Conservation (phyloP, 2,113 vertebrate species). For the Macroglossus sobrinus region DNA sequence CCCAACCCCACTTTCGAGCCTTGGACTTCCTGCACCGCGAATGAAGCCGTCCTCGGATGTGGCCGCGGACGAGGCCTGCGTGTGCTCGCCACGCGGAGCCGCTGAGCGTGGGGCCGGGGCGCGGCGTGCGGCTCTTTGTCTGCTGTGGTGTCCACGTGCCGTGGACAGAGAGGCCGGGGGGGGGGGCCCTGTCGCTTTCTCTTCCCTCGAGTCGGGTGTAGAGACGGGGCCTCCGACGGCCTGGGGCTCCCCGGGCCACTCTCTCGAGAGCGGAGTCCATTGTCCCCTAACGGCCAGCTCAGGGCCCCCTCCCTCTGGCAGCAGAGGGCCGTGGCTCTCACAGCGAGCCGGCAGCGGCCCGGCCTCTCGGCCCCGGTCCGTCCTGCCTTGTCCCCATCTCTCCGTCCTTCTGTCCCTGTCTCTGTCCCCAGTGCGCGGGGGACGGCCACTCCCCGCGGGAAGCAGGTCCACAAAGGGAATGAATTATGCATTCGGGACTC, state of each 20-base stretch:
- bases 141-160: slow-evolving; percentile 52
- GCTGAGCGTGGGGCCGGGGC: slow-evolving; percentile 66
- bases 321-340: too few species aligned
- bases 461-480: slow-evolving; percentile 85
- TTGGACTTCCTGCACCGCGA: slow-evolving; percentile 51
- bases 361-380: slow-evolving; percentile 52
- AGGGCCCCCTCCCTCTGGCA: not conserved
- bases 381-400: slow-evolving; percentile 28
- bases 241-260: not conserved
- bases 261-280: not conserved
- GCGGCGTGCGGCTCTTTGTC: slow-evolving; percentile 60
- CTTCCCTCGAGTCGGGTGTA: not conserved
- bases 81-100: slow-evolving; percentile 68
- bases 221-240: not conserved
- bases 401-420: slow-evolving; percentile 68
- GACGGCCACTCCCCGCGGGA: slow-evolving; percentile 74
- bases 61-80: slow-evolving; percentile 67
- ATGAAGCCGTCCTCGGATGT: slow-evolving; percentile 72
- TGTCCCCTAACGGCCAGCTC: slow-evolving; percentile 37
- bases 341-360: slow-evolving; percentile 36
- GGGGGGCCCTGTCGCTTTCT: not conserved
- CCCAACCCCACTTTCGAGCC: not conserved
- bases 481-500: slow-evolving; percentile 88
- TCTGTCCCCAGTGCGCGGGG: slow-evolving; percentile 69
- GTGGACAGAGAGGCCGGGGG: slow-evolving; percentile 4